phyloP scores from a whole-genome alignment of 2,888 invertebrate species.

The Leucophenga maculata region DNA sequence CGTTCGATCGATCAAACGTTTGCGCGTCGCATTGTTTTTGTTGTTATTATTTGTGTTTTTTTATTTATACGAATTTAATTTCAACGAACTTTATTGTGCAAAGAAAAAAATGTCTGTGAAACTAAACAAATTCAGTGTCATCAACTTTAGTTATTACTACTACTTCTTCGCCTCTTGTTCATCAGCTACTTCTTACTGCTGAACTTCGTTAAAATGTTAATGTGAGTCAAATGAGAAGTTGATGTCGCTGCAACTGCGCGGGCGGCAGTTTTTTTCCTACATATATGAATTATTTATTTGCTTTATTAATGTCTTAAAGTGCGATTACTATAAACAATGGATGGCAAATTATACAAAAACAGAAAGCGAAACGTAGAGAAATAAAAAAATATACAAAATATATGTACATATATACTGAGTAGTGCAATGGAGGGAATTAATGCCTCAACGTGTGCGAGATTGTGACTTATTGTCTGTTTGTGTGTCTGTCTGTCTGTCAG shows the following conservation, averaged over 20 bases:
- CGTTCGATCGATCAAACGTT: background rate
- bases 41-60: background rate
- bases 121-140: background rate
- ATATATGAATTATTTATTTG: slow-evolving; percentile 6
- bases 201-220: slow-evolving; percentile 7
- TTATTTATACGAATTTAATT: slow-evolving; percentile 2
- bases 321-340: background rate
- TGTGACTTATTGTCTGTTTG: background rate
- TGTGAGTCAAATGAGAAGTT: background rate
- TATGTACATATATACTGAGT: no score
- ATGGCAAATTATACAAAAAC: slow-evolving; percentile 7
- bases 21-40: background rate
- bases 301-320: slow-evolving; percentile 10
- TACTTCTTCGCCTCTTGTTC: background rate
- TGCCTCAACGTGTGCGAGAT: background rate
- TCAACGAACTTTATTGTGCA: background rate
- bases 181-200: no score
- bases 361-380: background rate
- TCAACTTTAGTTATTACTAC: background rate
- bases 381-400: background rate
- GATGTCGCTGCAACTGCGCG: background rate
- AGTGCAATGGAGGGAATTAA: background rate
- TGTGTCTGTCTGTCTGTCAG: background rate
- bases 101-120: slow-evolving; percentile 2
- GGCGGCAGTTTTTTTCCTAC: background rate